Conservation (phyloP, 2,113 vertebrate genomes). For the Thymallus thymallus region DNA sequence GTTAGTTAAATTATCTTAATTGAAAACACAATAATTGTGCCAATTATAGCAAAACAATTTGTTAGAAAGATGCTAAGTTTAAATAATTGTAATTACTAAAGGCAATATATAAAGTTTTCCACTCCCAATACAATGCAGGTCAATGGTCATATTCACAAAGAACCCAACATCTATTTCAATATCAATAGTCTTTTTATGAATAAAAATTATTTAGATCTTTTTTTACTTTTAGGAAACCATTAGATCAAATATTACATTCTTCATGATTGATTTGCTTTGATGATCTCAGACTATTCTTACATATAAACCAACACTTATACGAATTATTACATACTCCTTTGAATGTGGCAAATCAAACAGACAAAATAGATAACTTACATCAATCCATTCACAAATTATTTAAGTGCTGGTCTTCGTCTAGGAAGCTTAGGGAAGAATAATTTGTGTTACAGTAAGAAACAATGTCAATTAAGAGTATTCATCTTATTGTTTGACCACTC, state of each 20-base stretch:
- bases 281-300: not conserved
- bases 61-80: conserved; percentile 50
- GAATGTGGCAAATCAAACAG: conserved; percentile 4
- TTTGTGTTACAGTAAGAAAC: too few species aligned
- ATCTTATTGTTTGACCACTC: not conserved
- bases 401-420: conserved; percentile 8
- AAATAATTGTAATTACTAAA: conserved; percentile 29
- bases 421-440: not conserved
- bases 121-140: conserved; percentile 8
- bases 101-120: conserved; percentile 28
- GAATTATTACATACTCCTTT: not conserved
- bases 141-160: conserved; percentile 12
- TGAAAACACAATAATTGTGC: not conserved
- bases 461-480: not conserved
- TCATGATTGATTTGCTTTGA: not conserved
- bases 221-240: not conserved
- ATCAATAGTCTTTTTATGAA: too few species aligned
- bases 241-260: conserved; percentile 7
- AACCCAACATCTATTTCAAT: conserved; percentile 1
- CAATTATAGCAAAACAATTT: conserved; percentile 50
- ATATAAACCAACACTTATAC: not conserved
- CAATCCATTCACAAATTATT: conserved; percentile 41
- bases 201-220: not conserved
- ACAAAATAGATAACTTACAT: conserved; percentile 49
- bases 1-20: too few species aligned